These are phyloP conservation scores for Vanessa cardui DNA, from an alignment of 2,888 invertebrate genomes.

Conservation along the genomic window DNA sequence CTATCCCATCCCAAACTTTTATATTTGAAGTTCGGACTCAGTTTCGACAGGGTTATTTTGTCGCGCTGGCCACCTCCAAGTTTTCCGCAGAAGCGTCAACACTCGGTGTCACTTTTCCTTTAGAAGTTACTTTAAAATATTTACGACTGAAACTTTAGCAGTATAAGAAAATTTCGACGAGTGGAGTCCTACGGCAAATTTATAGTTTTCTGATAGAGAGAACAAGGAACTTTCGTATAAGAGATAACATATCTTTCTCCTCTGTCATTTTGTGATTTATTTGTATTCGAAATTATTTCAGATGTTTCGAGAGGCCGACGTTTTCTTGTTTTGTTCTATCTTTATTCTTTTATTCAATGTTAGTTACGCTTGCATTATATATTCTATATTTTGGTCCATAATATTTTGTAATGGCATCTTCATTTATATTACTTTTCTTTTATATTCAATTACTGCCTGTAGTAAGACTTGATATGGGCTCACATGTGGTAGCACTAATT, in stretches of 20 bases:
- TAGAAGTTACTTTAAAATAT: constrained; percentile 80
- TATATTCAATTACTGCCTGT: too few species aligned
- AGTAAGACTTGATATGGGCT: too few species aligned
- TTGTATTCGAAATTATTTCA: constrained; percentile 59
- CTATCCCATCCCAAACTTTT: constrained; percentile 66
- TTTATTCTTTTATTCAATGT: constrained; percentile 3
- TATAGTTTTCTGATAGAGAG: constrained; percentile 68
- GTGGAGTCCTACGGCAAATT: constrained; percentile 64
- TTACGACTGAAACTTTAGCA: constrained; percentile 71
- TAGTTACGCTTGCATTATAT: neutral
- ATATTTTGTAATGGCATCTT: neutral
- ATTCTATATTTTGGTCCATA: neutral
- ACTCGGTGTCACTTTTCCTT: constrained; percentile 75
- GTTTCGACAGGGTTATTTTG: constrained; percentile 75
- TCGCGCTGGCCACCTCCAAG: constrained; percentile 65
- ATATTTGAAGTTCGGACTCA: constrained; percentile 69
- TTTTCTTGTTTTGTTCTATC: constrained; percentile 37
- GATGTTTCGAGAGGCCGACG: constrained; percentile 40
- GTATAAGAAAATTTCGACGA: constrained; percentile 66
- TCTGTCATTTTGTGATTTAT: constrained; percentile 61
- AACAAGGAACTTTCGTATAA: constrained; percentile 67
- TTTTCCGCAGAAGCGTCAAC: constrained; percentile 68
- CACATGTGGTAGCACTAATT: too few species aligned
- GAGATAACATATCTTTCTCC: constrained; percentile 54
- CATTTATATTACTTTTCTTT: too few species aligned